Conservation (phyloP, 2,113 vertebrate genomes). For the Corydoras maculifer region DNA sequence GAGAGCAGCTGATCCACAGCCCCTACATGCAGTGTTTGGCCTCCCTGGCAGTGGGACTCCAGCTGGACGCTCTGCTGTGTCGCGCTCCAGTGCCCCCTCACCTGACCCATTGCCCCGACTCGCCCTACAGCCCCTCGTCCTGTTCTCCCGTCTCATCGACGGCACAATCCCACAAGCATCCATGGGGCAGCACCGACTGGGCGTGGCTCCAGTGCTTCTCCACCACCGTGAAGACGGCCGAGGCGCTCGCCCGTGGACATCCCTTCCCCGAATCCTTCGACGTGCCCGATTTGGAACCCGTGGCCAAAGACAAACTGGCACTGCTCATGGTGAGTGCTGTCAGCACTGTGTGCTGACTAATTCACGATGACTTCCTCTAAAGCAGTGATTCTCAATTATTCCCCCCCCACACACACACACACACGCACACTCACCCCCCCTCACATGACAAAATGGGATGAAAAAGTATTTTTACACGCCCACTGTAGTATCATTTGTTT, state of each 20-base stretch:
- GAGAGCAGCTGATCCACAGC: constrained; percentile 94
- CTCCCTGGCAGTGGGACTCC: constrained; percentile 88
- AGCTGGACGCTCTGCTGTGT: constrained; percentile 85
- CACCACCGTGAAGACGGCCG: constrained; percentile 89
- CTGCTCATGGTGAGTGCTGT: constrained; percentile 78
- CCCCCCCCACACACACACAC: no score
- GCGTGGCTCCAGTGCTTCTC: constrained; percentile 94
- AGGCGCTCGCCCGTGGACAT: constrained; percentile 83
- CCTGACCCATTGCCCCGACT: constrained; percentile 67
- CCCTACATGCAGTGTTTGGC: constrained; percentile 97
- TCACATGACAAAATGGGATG: no score
- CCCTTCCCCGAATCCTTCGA: constrained; percentile 86
- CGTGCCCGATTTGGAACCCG: constrained; percentile 89
- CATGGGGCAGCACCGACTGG: constrained; percentile 87
- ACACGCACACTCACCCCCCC: no score
- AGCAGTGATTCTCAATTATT: not conserved
- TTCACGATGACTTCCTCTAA: not conserved
- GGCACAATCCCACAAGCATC: not conserved
- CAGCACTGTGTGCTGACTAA: not conserved
- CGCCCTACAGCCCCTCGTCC: constrained; percentile 57
- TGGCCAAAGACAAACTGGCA: constrained; percentile 83
- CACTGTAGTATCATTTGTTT: no score
- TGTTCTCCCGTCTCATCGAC: not conserved
- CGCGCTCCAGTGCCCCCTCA: constrained; percentile 76
- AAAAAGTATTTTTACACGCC: no score